Evolutionary conservation across 64 coral and sea anemone species (phyloP).

Genomic region (Porites lutea): DNA sequence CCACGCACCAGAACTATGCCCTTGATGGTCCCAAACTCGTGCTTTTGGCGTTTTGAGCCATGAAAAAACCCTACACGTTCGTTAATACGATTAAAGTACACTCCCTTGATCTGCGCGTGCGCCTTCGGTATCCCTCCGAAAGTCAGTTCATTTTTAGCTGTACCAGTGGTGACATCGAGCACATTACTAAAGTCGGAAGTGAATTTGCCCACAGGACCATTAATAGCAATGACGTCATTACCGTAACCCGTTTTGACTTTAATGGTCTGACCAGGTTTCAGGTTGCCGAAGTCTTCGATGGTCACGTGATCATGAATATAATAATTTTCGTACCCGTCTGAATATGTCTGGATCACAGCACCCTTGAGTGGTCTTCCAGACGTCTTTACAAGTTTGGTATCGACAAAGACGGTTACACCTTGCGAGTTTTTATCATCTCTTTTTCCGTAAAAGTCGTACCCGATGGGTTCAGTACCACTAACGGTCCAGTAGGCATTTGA

Average conservation of each 20-base stretch:
- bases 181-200: constrained; percentile 24
- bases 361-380: constrained; percentile 34
- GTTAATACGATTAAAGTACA: constrained; percentile 27
- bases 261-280: constrained; percentile 1
- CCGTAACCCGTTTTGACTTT: constrained; percentile 25
- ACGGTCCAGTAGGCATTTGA: constrained; percentile 28
- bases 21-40: constrained; percentile 35
- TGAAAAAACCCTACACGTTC: constrained; percentile 27
- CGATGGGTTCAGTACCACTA: background rate
- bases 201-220: constrained; percentile 30
- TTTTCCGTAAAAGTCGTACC: constrained; percentile 44
- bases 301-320: constrained; percentile 21
- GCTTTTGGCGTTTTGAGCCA: background rate
- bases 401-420: constrained; percentile 36
- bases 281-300: constrained; percentile 35
- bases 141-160: constrained; percentile 39
- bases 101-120: constrained; percentile 28
- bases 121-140: constrained; percentile 40
- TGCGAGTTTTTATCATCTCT: background rate
- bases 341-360: constrained; percentile 14
- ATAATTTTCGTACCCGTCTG: constrained; percentile 38
- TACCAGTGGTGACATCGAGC: constrained; percentile 33
- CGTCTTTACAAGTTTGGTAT: constrained; percentile 20
- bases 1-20: constrained; percentile 32
- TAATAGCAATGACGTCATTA: constrained; percentile 38